phyloP scores from a whole-genome alignment of 2,113 vertebrate species.

The Phyllopteryx taeniolatus region DNA sequence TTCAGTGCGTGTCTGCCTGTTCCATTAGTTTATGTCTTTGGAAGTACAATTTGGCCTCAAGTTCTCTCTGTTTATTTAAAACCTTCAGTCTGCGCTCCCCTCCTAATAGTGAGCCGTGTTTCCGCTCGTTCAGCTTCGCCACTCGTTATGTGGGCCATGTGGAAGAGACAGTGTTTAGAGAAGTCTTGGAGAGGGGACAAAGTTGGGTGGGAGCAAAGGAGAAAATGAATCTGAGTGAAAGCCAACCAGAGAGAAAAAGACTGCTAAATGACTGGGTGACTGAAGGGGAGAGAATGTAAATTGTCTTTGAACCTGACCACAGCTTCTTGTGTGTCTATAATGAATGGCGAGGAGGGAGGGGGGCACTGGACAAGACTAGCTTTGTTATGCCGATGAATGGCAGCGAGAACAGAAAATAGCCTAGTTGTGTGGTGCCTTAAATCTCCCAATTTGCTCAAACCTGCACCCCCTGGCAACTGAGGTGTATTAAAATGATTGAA shows the following conservation, averaged over 20 bases:
- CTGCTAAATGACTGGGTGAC: conserved; percentile 47
- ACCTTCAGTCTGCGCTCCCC: conserved; percentile 64
- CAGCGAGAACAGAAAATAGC: conserved; percentile 51
- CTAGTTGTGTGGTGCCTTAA: conserved; percentile 48
- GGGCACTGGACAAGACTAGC: conserved; percentile 58
- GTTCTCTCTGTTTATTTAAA: conserved; percentile 73
- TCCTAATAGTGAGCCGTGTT: conserved; percentile 71
- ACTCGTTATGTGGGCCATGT: conserved; percentile 69
- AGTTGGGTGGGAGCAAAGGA: conserved; percentile 5
- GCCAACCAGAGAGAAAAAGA: conserved; percentile 39
- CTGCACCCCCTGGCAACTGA: not conserved
- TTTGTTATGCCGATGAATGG: conserved; percentile 56
- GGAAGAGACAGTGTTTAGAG: conserved; percentile 69
- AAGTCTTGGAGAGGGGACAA: conserved; percentile 30
- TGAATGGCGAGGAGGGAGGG: conserved; percentile 42
- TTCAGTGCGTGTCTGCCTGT: conserved; percentile 61
- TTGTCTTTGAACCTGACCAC: conserved; percentile 63
- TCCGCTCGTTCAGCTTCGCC: conserved; percentile 69
- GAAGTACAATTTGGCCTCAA: conserved; percentile 70
- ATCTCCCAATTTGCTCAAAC: conserved; percentile 11
- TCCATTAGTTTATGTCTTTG: conserved; percentile 71
- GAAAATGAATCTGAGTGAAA: conserved; percentile 38
- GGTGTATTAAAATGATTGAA: conserved; percentile 36
- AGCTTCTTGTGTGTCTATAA: conserved; percentile 62
- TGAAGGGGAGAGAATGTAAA: conserved; percentile 52